phyloP scores from a whole-genome alignment of 1,140 invertebrate genomes.

The Ctenoplectra terminalis region DNA sequence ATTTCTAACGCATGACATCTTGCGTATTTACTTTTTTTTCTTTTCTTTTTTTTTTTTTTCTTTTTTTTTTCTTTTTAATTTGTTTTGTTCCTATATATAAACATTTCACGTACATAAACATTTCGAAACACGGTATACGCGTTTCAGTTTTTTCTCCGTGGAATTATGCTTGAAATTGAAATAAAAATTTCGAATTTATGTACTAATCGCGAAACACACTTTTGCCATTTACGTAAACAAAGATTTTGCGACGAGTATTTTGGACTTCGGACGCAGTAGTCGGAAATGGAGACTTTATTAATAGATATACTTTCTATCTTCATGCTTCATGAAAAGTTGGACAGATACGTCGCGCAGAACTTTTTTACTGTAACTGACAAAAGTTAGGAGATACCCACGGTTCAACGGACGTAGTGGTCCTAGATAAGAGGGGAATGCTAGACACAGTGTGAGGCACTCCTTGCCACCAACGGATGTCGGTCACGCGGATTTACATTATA shows the following conservation, averaged over 20 bases:
- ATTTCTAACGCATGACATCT: neutral
- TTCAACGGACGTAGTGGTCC: conserved; percentile 73
- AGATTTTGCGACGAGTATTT: conserved; percentile 31
- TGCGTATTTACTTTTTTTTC: conserved; percentile 1
- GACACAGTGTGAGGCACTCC: conserved; percentile 65
- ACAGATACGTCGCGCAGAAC: conserved; percentile 32
- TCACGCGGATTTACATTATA: conserved; percentile 78
- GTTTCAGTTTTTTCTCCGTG: neutral
- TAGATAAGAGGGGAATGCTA: conserved; percentile 72
- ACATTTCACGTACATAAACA: no score
- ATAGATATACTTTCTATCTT: conserved; percentile 45
- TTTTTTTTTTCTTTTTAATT: neutral
- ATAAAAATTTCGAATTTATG: neutral
- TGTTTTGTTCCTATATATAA: neutral
- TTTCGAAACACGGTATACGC: neutral
- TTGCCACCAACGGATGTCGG: conserved; percentile 70
- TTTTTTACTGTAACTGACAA: conserved; percentile 35
- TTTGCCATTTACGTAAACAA: conserved; percentile 5
- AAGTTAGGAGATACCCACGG: conserved; percentile 56
- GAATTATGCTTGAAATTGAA: neutral
- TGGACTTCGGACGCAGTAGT: conserved; percentile 36
- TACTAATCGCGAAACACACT: neutral
- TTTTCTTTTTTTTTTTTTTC: neutral
- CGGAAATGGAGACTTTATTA: conserved; percentile 52
- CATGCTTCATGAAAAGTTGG: conserved; percentile 20